phyloP scores from a whole-genome alignment of 2,113 vertebrate species.

The Okapia johnstoni region DNA sequence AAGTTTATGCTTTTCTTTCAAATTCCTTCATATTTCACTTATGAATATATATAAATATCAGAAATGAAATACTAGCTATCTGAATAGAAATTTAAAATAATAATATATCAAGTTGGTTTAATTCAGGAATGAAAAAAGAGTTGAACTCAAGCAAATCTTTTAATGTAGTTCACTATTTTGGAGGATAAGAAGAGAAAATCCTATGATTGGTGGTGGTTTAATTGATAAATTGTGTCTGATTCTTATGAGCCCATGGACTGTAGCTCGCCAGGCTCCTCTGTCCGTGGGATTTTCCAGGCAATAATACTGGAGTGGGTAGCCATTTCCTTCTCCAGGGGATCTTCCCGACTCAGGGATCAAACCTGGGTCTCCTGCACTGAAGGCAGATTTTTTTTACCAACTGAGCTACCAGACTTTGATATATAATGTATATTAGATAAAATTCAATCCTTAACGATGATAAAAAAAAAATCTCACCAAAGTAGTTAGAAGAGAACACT shows the following conservation, averaged over 20 bases:
- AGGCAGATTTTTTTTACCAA: too few relatives aligned
- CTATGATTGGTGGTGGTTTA: not conserved
- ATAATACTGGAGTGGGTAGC: too few relatives aligned
- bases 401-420: not conserved
- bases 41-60: not conserved
- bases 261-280: too few relatives aligned
- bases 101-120: not conserved
- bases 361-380: too few relatives aligned
- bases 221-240: too few relatives aligned
- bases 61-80: not conserved
- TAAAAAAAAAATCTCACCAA: not conserved
- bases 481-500: not conserved
- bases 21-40: not conserved
- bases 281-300: too few relatives aligned
- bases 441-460: not conserved
- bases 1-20: not conserved
- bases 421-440: not conserved
- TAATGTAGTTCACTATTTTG: not conserved
- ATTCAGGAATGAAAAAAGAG: not conserved
- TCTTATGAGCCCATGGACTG: too few relatives aligned
- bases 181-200: not conserved
- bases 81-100: constrained; percentile 8
- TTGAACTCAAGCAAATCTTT: not conserved
- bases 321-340: too few relatives aligned
- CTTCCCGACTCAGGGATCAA: too few relatives aligned